Percentiles rank a stretch among this genome's conserved stretches.
phyloP scores from a whole-genome alignment of 2,797 vertebrate genomes.

The Arctocebus calabarensis region DNA sequence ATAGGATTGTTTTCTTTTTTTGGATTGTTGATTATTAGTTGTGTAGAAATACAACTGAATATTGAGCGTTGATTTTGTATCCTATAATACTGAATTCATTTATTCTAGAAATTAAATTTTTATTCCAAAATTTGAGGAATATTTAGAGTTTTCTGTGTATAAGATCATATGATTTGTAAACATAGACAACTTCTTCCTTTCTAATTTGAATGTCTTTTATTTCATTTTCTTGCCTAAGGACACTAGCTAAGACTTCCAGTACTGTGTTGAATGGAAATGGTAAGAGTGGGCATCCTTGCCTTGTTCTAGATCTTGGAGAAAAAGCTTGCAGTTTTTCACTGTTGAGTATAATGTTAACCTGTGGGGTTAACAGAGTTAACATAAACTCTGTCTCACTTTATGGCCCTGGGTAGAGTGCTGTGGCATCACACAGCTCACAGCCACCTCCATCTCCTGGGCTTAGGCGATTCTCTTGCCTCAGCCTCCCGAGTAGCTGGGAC shows the following conservation, averaged over 20 bases:
- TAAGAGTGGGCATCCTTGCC: neutral
- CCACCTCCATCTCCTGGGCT: too few relatives aligned
- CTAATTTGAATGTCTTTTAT: neutral
- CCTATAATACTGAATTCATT: neutral
- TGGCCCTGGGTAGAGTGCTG: too few relatives aligned
- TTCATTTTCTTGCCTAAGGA: neutral
- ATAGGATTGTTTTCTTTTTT: neutral
- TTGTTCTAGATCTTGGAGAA: neutral
- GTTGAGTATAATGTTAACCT: neutral
- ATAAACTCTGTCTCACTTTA: too few relatives aligned
- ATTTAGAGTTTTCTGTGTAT: neutral
- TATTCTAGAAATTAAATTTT: neutral
- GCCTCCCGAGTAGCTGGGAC: too few relatives aligned
- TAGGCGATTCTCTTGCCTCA: too few relatives aligned
- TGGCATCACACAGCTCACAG: too few relatives aligned
- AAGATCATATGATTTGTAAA: neutral
- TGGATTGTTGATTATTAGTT: neutral
- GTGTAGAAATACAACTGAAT: neutral
- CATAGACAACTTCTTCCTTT: neutral
- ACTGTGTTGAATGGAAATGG: neutral
- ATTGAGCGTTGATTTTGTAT: neutral
- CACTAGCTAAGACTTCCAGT: neutral
- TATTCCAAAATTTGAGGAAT: neutral
- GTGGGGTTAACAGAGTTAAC: too few relatives aligned
- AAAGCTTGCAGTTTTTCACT: neutral